Conservation (phyloP, 2,888 invertebrate genomes). For the Euplexia lucipara region DNA sequence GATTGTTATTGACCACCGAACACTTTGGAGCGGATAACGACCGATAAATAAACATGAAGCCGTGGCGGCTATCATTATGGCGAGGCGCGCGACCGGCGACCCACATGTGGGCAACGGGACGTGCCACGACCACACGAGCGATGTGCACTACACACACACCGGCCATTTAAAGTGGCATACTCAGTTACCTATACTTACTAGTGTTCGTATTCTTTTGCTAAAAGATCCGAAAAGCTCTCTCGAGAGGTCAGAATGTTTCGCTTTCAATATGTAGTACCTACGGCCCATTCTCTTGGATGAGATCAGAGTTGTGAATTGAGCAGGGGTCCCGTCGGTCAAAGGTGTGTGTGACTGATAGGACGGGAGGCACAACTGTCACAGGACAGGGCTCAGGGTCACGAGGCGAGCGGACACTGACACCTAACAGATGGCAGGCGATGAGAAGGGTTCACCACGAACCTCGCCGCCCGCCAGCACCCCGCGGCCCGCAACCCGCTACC, state of each 20-base stretch:
- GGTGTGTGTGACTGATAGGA: slow-evolving; percentile 24
- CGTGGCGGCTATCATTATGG: not conserved
- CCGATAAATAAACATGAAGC: slow-evolving; percentile 53
- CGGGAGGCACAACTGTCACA: not conserved
- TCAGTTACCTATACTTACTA: not conserved
- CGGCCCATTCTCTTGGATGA: not conserved
- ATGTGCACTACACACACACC: not conserved
- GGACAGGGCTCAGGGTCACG: not conserved
- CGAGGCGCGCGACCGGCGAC: not conserved
- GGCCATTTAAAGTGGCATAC: no score
- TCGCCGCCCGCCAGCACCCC: not conserved
- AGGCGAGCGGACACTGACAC: slow-evolving; percentile 31
- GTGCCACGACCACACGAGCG: not conserved
- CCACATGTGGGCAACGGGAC: not conserved
- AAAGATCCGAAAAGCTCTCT: not conserved
- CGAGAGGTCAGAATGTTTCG: not conserved
- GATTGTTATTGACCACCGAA: slow-evolving; percentile 30
- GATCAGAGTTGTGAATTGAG: not conserved
- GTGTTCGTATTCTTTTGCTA: not conserved
- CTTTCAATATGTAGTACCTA: not conserved
- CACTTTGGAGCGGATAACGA: slow-evolving; percentile 29
- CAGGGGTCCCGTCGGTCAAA: not conserved
- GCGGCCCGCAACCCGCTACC: not conserved
- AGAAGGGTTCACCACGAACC: slow-evolving; percentile 35
- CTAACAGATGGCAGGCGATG: slow-evolving; percentile 46